Base-by-base conservation (phyloP, 1,140 invertebrate genomes). In the Gerris buenoi region DNA sequence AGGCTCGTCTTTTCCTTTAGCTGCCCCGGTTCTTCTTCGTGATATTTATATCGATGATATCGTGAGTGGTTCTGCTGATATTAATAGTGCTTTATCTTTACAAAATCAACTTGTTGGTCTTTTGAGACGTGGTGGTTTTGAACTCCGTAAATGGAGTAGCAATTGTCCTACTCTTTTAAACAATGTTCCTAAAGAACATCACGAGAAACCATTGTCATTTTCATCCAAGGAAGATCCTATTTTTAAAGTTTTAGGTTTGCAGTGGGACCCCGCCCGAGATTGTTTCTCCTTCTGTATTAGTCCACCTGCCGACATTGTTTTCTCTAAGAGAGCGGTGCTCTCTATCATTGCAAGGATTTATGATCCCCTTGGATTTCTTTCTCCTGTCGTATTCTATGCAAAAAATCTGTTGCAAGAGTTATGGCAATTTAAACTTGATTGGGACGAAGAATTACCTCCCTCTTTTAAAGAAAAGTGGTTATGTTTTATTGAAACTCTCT, bases 1-100 rank as follows among this genome's bases (percentile, higher is more conserved):
- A 68, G 69, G 56, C 25, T 2, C 62, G 1, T 63, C 63, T 0
- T 75, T 68, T 71, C 71, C 75, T 26, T 28, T 46, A 2, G 73
- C 71, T 46, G 61, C 69, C 59, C 59, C 71, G 25, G 68, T 73
- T 18, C 73, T 78, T 23, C 22, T 28, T 27, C 71, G 68, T 25
- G 74, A 77, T 68, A 78, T 78, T 65, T 82, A 80, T 69, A 74
- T 80, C 2, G 79, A 82, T 67, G 78, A 82, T 71, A 65, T 76
- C 22, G 66, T 80, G 1, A 72, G 73, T 23, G 77, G 78, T 25
- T 70, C 71, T 14, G 68, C 68, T 22, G 25, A 18, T 29, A 64
- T 69, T 27, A 59, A 68, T 59, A 63, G 65, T 46, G 72, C 72
- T 27, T 25, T 67, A 18, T 22, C 70, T 58, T 23, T 72, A 15